Evolutionary conservation across 2,888 invertebrate species (phyloP).

Genomic region (Allolobophora icterica): DNA sequence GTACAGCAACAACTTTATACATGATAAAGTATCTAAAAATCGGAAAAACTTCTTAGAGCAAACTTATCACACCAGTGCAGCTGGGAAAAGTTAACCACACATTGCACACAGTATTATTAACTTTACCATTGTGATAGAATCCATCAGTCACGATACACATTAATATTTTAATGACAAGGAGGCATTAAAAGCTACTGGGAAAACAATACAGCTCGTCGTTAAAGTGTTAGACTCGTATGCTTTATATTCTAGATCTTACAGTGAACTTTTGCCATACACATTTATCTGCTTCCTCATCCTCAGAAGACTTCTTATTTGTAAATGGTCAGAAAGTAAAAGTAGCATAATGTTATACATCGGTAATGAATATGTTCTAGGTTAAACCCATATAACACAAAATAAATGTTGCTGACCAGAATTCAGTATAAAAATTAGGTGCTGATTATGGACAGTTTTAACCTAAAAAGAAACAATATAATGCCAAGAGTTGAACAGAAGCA

Average conservation of each 20-base stretch:
- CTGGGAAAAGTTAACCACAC: background rate
- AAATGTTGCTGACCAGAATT: background rate
- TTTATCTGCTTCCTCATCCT: background rate
- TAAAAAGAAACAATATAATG: background rate
- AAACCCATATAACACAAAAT: background rate
- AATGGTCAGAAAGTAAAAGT: background rate
- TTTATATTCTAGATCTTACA: conserved; percentile 17
- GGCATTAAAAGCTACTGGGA: too few species aligned
- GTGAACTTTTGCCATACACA: background rate
- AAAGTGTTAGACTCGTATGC: background rate
- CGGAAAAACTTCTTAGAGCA: background rate
- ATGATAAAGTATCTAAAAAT: background rate
- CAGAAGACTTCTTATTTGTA: background rate
- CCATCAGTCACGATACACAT: too few species aligned
- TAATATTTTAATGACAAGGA: too few species aligned
- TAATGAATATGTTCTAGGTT: background rate
- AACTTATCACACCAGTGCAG: background rate
- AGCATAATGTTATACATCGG: background rate
- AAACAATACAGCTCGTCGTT: too few species aligned
- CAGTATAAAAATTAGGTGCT: background rate
- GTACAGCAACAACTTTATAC: background rate
- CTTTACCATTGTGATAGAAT: too few species aligned
- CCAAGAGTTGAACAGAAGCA: conserved; percentile 11
- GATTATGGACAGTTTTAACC: background rate
- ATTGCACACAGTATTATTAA: background rate